Percentiles rank a stretch among this genome's conserved stretches.
phyloP scores from a whole-genome alignment of 2,888 invertebrate species.

The Xestobium rufovillosum region DNA sequence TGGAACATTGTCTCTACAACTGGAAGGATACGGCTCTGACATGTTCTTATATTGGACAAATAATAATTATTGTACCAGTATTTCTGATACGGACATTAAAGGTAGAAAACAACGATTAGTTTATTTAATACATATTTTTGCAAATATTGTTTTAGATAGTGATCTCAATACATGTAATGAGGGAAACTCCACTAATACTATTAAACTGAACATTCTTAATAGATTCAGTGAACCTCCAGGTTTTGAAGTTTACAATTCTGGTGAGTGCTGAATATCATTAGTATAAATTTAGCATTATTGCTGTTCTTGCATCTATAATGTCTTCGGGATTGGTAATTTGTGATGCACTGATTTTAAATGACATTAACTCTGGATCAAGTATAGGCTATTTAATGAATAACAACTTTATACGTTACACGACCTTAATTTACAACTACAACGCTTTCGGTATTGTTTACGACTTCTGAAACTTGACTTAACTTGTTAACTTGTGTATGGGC shows the following conservation, averaged over 20 bases:
- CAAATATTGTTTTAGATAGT: slow-evolving; percentile 1
- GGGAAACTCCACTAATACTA: slow-evolving; percentile 29
- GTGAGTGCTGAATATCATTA: slow-evolving; percentile 40
- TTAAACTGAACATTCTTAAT: slow-evolving; percentile 59
- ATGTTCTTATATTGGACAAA: slow-evolving; percentile 72
- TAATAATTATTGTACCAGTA: no score
- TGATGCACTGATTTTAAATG: no score
- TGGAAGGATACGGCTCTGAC: slow-evolving; percentile 61
- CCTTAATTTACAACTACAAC: no score
- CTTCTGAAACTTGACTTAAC: no score
- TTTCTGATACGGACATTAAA: no score
- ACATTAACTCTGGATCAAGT: no score
- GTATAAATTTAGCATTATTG: slow-evolving; percentile 2
- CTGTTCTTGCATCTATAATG: background rate
- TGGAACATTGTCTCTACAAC: slow-evolving; percentile 51
- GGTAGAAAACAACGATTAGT: no score
- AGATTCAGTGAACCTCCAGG: slow-evolving; percentile 65
- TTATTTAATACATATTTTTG: background rate
- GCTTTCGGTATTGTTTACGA: no score
- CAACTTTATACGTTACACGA: no score
- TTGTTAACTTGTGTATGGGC: no score
- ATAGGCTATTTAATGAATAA: no score
- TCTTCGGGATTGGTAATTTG: no score
- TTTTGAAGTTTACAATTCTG: slow-evolving; percentile 62
- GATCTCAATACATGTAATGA: background rate